Evolutionary conservation across 2,797 vertebrate genomes (phyloP), one percentile per base, ranked within the genome.

Genomic region (Acridotheres tristis): DNA sequence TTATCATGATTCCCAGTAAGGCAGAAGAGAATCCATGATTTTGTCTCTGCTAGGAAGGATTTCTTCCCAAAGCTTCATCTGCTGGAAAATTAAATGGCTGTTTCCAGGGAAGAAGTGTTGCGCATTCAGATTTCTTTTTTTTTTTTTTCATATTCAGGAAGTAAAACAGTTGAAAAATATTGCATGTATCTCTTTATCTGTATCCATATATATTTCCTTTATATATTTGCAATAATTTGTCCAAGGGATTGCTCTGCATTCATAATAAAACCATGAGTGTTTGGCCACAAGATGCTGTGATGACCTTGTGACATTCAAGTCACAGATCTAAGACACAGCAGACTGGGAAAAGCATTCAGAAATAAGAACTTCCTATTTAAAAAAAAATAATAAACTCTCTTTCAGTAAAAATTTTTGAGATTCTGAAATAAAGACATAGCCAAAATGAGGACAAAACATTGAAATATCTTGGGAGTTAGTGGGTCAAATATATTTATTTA

Each of bases 151-250:
- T 26, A 51, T n/a, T 85, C 26, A 75, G 29, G 16, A 61, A 50
- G 23, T 53, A 53, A 59, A 4, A 30, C 9, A 53, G 6, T 29
- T 77, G 47, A 53, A 89, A 77, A 94, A 32, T 40, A 12, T 26
- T 30, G 16, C 3, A 0, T 45, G 6, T 30, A 32, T 13, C 18
- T 12, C 1, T 10, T 40, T 32, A 27, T 17, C 26, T 51, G 2
- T 5, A 23, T 5, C 26, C 47, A 2, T 5, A 23, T 5, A 29
- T 22, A 48, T 53, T 67, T 38, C 29, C 27, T 53, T 53, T 29
- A 53, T 53, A 53, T 51, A 29, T 51, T 51, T 51, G 11, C 6
- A 61, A 34, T 51, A 7, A 20, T 57, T 77, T 89, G 22, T 80
- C 3, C 11, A 77, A 66, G 12, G 22, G 11, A 38, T 76, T 54